Evolutionary conservation across 2,113 vertebrate species (phyloP).

Genomic region (Manacus vitellinus): DNA sequence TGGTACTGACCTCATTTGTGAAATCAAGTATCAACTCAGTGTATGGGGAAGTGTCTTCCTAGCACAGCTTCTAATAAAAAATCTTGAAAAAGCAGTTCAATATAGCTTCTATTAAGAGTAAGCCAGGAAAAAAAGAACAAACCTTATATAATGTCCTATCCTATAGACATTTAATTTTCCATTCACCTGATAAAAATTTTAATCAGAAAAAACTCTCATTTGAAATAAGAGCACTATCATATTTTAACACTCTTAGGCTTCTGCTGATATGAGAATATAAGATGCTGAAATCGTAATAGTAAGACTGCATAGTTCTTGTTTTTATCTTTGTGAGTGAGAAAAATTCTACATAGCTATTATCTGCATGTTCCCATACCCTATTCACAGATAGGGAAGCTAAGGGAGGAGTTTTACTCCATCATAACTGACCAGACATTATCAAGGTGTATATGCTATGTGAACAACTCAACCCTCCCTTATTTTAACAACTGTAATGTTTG

Average conservation of each 20-base stretch:
- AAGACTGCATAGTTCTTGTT: background rate
- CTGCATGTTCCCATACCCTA: background rate
- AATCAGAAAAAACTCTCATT: background rate
- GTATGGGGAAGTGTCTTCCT: background rate
- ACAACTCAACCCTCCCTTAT: background rate
- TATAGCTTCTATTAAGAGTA: background rate
- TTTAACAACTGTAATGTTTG: background rate
- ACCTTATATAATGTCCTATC: background rate
- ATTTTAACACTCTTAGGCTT: background rate
- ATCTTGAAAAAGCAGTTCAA: background rate
- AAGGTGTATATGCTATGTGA: background rate
- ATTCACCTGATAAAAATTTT: background rate
- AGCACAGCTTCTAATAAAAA: background rate
- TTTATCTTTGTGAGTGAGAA: background rate
- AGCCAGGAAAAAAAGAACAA: background rate
- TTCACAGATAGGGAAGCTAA: background rate
- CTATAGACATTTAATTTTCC: background rate
- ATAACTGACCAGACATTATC: background rate
- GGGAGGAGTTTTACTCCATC: background rate
- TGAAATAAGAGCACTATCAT: background rate
- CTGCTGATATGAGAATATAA: background rate
- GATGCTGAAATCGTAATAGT: background rate
- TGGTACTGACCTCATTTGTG: conserved; percentile 43
- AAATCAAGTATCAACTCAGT: background rate
- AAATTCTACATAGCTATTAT: background rate